Conservation (phyloP, 2,888 invertebrate genomes). For the Tortricodes alternella region DNA sequence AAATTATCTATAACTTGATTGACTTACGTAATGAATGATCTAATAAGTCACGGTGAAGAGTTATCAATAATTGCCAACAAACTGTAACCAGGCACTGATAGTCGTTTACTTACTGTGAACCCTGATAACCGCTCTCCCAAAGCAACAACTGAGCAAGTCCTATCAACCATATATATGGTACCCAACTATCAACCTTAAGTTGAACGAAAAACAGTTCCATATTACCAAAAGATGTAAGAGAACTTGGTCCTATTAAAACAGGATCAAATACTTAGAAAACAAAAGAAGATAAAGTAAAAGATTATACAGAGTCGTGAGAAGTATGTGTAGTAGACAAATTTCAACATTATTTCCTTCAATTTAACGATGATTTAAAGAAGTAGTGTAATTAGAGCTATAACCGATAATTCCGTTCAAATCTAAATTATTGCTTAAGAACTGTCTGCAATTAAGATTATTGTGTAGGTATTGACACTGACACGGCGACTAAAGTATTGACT, state of each 20-base stretch:
- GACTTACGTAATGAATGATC: conserved; percentile 4
- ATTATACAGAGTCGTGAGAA: neutral
- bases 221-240: neutral
- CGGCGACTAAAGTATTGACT: neutral
- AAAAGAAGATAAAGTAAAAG: neutral
- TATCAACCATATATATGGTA: neutral
- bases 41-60: neutral
- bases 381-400: neutral
- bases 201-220: neutral
- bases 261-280: neutral
- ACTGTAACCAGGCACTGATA: conserved; percentile 11
- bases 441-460: neutral
- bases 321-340: neutral
- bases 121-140: neutral
- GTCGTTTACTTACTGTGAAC: neutral
- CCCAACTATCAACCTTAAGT: neutral
- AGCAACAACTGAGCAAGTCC: neutral
- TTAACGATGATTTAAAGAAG: neutral
- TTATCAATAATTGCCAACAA: conserved; percentile 3
- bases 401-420: conserved; percentile 1
- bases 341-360: no score
- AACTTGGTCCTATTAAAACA: neutral
- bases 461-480: neutral
- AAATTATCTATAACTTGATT: neutral
- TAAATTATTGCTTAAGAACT: neutral